A percentile compares a stretch with the other conserved stretches of the same genome.
Evolutionary conservation across 2,888 invertebrate species (phyloP).

Genomic region (Molorchus minor): DNA sequence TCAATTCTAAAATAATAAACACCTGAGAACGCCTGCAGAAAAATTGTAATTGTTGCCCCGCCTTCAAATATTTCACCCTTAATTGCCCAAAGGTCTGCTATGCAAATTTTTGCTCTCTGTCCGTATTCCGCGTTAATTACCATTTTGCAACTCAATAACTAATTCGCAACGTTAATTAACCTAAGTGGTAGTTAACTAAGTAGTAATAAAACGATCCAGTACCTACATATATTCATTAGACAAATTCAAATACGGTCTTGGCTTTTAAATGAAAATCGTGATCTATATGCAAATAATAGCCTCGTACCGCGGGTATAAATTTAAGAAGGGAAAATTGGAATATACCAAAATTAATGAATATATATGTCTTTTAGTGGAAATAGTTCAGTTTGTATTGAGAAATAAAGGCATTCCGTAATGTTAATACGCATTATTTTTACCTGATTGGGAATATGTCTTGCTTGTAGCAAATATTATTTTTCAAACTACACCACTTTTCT

Average conservation of each 20-base stretch:
- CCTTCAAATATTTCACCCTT: background rate
- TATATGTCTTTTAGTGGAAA: too few relatives aligned
- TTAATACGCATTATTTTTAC: too few relatives aligned
- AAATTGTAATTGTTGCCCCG: too few relatives aligned
- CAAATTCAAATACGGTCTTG: background rate
- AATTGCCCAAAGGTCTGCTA: background rate
- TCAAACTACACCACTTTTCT: too few relatives aligned
- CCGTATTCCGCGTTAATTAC: constrained; percentile 1
- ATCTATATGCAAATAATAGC: background rate
- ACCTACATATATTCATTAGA: background rate
- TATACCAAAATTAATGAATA: too few relatives aligned
- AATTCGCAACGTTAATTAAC: constrained; percentile 14
- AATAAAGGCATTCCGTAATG: too few relatives aligned
- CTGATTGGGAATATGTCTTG: too few relatives aligned
- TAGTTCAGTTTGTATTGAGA: too few relatives aligned
- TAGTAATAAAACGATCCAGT: background rate
- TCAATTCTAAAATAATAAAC: too few relatives aligned
- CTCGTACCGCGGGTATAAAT: background rate
- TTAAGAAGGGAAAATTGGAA: background rate
- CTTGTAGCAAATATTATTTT: too few relatives aligned
- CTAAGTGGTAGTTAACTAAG: constrained; percentile 9
- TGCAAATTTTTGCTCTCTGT: background rate
- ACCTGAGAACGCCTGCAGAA: too few relatives aligned
- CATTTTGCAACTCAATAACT: constrained; percentile 5
- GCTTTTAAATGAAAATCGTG: background rate